These are phyloP conservation scores for Denticeps clupeoides DNA, from an alignment of 2,797 vertebrate genomes.

Conservation along the genomic window DNA sequence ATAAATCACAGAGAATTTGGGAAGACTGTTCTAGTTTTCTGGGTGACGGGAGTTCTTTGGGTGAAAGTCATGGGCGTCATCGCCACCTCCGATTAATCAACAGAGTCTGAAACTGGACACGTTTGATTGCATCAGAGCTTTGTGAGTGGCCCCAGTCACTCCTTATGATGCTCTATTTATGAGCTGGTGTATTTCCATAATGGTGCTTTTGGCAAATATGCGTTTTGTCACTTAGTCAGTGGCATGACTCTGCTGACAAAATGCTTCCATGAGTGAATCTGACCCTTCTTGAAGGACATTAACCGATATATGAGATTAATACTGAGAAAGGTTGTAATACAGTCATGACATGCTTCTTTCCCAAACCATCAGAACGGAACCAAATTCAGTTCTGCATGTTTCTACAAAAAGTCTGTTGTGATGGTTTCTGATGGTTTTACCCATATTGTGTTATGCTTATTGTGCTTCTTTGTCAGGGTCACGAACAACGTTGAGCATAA, in stretches of 20 bases:
- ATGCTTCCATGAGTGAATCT: slow-evolving; percentile 17
- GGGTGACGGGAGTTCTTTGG: slow-evolving; percentile 18
- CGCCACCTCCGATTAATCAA: slow-evolving; percentile 18
- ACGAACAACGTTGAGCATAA: no score
- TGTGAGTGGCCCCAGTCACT: slow-evolving; percentile 17
- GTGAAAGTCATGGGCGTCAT: slow-evolving; percentile 25
- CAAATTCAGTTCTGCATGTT: no score
- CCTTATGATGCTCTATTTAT: slow-evolving; percentile 29
- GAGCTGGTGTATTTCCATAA: slow-evolving; percentile 24
- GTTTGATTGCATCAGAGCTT: slow-evolving; percentile 21
- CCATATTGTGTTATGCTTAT: no score
- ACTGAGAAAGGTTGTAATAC: no score
- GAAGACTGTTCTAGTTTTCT: slow-evolving; percentile 10
- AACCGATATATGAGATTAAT: no score
- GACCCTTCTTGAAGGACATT: no score
- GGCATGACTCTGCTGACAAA: slow-evolving; percentile 20
- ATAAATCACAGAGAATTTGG: slow-evolving; percentile 25
- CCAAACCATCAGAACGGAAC: no score
- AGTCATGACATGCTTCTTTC: no score
- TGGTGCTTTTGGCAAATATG: slow-evolving; percentile 24
- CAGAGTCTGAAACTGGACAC: slow-evolving; percentile 21
- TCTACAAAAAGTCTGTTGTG: no score
- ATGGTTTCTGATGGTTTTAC: no score
- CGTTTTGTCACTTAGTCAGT: slow-evolving; percentile 20
- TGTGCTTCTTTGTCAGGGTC: no score